These are phyloP conservation scores for Variabilichromis moorii DNA, from an alignment of 2,113 vertebrate species.

Conservation along the genomic window DNA sequence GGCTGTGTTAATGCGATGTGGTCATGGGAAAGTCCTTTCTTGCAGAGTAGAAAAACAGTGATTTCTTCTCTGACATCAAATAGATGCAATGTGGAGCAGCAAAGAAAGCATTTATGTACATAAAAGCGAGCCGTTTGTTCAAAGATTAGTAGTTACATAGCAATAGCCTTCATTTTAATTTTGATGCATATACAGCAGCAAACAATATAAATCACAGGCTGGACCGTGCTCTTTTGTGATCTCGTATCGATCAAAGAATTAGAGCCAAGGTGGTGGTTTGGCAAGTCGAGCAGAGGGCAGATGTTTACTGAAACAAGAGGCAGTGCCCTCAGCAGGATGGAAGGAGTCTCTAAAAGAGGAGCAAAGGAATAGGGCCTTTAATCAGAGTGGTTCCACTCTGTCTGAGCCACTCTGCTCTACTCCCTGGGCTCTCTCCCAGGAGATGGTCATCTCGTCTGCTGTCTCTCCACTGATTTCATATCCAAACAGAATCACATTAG, in stretches of 20 bases:
- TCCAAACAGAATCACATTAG: constrained; percentile 47
- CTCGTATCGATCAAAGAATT: neutral
- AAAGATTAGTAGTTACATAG: neutral
- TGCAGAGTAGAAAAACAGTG: neutral
- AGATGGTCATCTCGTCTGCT: constrained; percentile 39
- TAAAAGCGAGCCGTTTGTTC: neutral
- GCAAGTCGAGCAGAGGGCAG: constrained; percentile 21
- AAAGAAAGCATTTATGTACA: neutral
- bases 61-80: neutral
- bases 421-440: constrained; percentile 13
- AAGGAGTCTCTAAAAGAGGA: neutral
- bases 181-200: neutral
- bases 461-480: constrained; percentile 38
- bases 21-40: neutral
- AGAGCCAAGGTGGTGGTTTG: neutral
- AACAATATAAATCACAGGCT: neutral
- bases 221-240: neutral
- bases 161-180: neutral
- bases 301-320: constrained; percentile 24
- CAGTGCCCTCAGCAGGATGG: neutral
- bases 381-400: constrained; percentile 50
- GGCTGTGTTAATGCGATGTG: neutral
- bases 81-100: neutral
- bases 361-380: constrained; percentile 23
- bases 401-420: constrained; percentile 26